Evolutionary conservation across 2,888 invertebrate species (phyloP), one percentile per base, ranked within the genome.

Genomic region (Cheilosia vernalis): DNA sequence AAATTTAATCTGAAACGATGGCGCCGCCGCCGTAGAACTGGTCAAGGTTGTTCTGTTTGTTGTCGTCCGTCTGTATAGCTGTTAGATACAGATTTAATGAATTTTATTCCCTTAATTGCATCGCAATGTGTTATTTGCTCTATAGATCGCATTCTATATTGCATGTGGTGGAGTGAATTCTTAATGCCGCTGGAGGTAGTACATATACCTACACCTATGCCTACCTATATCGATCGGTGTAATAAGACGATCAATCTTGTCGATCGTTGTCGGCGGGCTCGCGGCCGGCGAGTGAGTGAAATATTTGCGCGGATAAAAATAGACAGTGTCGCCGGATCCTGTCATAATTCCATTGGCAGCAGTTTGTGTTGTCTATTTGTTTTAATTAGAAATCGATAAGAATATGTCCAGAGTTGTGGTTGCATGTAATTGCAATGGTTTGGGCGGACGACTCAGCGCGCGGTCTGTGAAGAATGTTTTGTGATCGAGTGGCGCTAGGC

Each of bases 1-100:
- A 85, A 85, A 85, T 81, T 85, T 81, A 81, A 85, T 85, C 67
- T 56, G 42, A 77, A 85, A 72, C 77, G 76, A 81, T 85, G 85
- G 85, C 85, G 85, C 85, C 55, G 70, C 66, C 67, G 66, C 53
- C 42, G 17, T 66, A 42, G 61, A 80, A 81, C 76, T 81, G 85
- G 85, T 85, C 85, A 85, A 85, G 85, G 85, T 77, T 81, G 72
- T 56, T 76, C 10, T 42, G 24, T 19, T 17, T 60, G 74, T 61
- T 44, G 63, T 64, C 56, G 47, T 24, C 9, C 15, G 10, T 19
- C 19, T 4, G 40, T 13, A 9, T 30, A 72, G 70, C 70, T 76
- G 69, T 74, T 64, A 66, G 78, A 79, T 76, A 74, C 27, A 74
- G 76, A 81, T 51, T 74, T 76, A 80, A 74, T 80, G 79, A 82